These are phyloP conservation scores for Nipponacmea schrenckii DNA, from an alignment of 2,888 invertebrate genomes.

Conservation along the genomic window DNA sequence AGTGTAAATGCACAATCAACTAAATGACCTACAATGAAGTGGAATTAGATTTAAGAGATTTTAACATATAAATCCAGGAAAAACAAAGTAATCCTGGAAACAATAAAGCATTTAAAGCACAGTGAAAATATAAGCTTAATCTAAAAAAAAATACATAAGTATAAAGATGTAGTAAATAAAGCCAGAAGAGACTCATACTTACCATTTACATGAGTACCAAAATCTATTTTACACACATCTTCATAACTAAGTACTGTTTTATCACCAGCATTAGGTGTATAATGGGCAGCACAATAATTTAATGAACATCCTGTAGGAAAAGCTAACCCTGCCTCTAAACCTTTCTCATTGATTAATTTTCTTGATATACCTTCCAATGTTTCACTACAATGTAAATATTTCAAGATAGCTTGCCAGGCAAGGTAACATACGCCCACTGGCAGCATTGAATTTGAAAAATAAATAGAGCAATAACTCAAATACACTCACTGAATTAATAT, in stretches of 20 bases:
- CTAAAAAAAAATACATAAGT: too few species aligned
- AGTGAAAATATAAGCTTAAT: too few species aligned
- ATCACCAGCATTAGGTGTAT: slow-evolving; percentile 99
- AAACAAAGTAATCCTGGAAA: too few species aligned
- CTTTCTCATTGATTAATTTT: slow-evolving; percentile 91
- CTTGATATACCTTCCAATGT: slow-evolving; percentile 93
- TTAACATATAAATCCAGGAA: not conserved
- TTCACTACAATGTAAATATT: slow-evolving; percentile 72
- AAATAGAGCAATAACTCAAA: too few species aligned
- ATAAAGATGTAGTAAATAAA: too few species aligned
- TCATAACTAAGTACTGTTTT: slow-evolving; percentile 92
- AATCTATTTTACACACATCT: slow-evolving; percentile 99
- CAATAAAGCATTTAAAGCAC: too few species aligned
- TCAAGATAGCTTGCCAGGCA: too few species aligned
- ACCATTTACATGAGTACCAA: slow-evolving; percentile 97
- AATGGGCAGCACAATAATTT: slow-evolving; percentile 99
- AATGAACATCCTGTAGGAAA: slow-evolving; percentile 99
- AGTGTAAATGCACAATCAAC: slow-evolving; percentile 99
- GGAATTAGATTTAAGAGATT: too few species aligned
- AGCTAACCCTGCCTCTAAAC: slow-evolving; percentile 84
- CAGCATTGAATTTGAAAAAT: too few species aligned
- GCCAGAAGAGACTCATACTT: slow-evolving; percentile 18
- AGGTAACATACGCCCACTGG: too few species aligned
- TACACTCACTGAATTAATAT: too few species aligned
- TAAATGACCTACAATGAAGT: slow-evolving; percentile 76